Conservation (phyloP, 1,140 invertebrate species). For the Ostrea edulis region DNA sequence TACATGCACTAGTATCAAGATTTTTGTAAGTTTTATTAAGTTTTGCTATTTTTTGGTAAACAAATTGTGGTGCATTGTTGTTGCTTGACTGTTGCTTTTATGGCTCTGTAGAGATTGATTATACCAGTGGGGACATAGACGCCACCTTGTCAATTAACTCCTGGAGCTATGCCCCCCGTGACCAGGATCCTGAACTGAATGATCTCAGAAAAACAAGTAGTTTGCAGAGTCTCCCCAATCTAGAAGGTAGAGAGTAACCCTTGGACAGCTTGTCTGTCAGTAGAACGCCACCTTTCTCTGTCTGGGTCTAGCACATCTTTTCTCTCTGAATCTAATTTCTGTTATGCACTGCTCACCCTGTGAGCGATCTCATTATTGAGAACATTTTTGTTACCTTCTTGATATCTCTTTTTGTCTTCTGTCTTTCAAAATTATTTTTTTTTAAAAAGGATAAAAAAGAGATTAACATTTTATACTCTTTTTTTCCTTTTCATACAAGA, state of each 20-base stretch:
- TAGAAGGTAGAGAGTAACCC: conserved; percentile 51
- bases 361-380: not conserved
- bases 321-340: not conserved
- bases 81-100: conserved; percentile 16
- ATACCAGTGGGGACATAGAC: conserved; percentile 68
- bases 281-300: not conserved
- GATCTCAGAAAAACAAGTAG: conserved; percentile 54
- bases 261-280: not conserved
- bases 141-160: conserved; percentile 69
- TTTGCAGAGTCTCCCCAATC: conserved; percentile 58
- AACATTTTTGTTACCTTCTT: not conserved
- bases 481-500: not conserved
- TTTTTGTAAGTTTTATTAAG: not conserved
- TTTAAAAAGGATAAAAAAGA: no score
- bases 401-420: not conserved
- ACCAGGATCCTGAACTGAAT: conserved; percentile 52
- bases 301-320: not conserved
- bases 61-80: not conserved
- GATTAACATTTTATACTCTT: not conserved
- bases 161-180: conserved; percentile 65
- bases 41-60: not conserved
- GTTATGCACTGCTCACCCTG: not conserved
- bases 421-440: not conserved
- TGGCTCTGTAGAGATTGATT: conserved; percentile 66
- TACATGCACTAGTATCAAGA: not conserved